A percentile compares a stretch with the other conserved stretches of the same genome.
These are phyloP conservation scores for Dasyurus viverrinus DNA, from an alignment of 2,113 vertebrate genomes.

Conservation along the genomic window DNA sequence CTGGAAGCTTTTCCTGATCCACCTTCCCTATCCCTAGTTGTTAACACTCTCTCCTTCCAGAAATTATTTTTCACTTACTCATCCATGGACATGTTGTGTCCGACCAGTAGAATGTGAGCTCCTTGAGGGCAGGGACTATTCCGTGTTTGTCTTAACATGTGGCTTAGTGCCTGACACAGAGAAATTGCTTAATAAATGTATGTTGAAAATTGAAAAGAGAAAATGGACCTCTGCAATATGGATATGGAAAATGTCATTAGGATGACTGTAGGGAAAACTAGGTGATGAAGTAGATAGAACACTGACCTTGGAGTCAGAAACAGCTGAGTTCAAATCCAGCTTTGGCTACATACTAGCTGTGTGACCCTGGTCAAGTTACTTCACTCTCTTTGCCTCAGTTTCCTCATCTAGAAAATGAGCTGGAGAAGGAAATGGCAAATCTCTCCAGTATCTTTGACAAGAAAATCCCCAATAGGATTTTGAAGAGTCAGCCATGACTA, in stretches of 20 bases:
- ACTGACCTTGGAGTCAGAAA: no score
- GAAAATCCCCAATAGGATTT: no score
- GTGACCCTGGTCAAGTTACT: neutral
- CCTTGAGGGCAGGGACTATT: neutral
- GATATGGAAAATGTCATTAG: neutral
- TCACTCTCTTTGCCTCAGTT: no score
- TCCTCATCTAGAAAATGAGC: no score
- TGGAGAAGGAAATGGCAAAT: no score
- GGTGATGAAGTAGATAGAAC: accelerated
- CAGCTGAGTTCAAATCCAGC: neutral
- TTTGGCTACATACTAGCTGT: neutral
- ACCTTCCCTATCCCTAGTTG: neutral
- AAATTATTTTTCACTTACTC: neutral
- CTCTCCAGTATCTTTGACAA: no score
- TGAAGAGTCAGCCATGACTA: no score
- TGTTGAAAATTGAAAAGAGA: neutral
- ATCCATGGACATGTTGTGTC: neutral
- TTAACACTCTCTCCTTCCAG: neutral
- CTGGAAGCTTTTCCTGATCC: neutral
- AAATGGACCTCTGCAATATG: neutral
- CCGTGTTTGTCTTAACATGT: neutral
- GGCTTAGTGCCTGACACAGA: neutral
- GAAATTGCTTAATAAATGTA: neutral
- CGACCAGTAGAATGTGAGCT: neutral
- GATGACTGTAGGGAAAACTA: neutral